Evolutionary conservation across 2,888 invertebrate genomes (phyloP).

Genomic region (Ochlodes sylvanus): DNA sequence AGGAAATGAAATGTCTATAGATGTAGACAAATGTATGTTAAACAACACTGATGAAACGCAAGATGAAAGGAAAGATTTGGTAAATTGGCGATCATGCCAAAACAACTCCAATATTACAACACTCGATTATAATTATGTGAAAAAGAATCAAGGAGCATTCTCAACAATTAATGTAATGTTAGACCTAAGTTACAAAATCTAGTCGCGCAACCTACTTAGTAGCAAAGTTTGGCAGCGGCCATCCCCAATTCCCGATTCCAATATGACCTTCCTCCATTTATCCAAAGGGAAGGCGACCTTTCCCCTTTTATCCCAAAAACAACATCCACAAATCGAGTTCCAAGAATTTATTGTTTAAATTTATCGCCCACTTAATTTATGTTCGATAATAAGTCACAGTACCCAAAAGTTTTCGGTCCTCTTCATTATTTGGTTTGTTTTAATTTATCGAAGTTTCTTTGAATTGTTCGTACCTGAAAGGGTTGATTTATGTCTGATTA

Average conservation of each 20-base stretch:
- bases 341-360: conserved; percentile 74
- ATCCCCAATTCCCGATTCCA: too few relatives aligned
- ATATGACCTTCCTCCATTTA: too few relatives aligned
- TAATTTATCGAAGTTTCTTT: conserved; percentile 75
- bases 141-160: too few relatives aligned
- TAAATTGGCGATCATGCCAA: too few relatives aligned
- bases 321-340: conserved; percentile 51
- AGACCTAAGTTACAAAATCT: too few relatives aligned
- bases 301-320: not conserved
- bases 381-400: conserved; percentile 76
- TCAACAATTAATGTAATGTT: too few relatives aligned
- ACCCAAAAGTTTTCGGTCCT: conserved; percentile 65
- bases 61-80: too few relatives aligned
- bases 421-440: conserved; percentile 77
- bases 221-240: too few relatives aligned
- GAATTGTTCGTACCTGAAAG: conserved; percentile 60
- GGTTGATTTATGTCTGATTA: conserved; percentile 53
- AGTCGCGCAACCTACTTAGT: too few relatives aligned
- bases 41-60: not conserved
- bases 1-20: conserved; percentile 57
- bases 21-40: conserved; percentile 36
- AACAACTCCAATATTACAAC: too few relatives aligned
- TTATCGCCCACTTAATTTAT: conserved; percentile 70
- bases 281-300: not conserved
- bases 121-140: too few relatives aligned